These are phyloP conservation scores for Sinhomidia bicolor DNA, from an alignment of 2,888 invertebrate species.

Conservation along the genomic window DNA sequence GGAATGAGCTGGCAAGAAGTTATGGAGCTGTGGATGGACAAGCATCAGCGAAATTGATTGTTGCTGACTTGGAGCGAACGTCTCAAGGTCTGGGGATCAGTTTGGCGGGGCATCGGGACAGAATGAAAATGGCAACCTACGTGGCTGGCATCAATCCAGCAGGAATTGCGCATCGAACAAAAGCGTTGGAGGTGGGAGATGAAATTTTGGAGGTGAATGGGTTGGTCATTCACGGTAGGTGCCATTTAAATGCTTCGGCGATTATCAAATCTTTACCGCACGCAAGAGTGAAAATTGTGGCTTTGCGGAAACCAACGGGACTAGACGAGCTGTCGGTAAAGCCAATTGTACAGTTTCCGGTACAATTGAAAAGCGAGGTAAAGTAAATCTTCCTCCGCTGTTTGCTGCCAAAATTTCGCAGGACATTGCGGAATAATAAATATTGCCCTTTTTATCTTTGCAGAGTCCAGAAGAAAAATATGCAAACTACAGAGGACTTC, in stretches of 20 bases:
- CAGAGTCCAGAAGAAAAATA: constrained; percentile 88
- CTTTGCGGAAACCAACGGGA: constrained; percentile 88
- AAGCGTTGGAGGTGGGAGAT: constrained; percentile 93
- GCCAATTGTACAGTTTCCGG: constrained; percentile 92
- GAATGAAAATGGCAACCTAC: constrained; percentile 97
- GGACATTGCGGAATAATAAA: neutral
- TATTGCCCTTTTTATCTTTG: constrained; percentile 74
- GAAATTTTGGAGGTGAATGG: constrained; percentile 98
- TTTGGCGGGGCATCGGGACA: constrained; percentile 96
- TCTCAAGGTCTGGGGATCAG: constrained; percentile 93
- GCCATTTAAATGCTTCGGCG: constrained; percentile 97
- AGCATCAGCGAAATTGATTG: constrained; percentile 82
- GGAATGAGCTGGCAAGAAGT: constrained; percentile 87
- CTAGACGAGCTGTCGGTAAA: constrained; percentile 93
- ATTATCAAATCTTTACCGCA: constrained; percentile 93
- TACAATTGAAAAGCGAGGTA: constrained; percentile 92
- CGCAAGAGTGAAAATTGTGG: constrained; percentile 88
- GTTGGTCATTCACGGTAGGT: constrained; percentile 94
- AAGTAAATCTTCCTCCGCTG: neutral
- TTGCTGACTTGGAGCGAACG: constrained; percentile 80
- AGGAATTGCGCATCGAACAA: constrained; percentile 89
- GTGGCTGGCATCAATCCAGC: constrained; percentile 94
- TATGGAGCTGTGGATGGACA: constrained; percentile 80
- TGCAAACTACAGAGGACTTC: constrained; percentile 89
- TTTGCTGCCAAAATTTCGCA: constrained; percentile 5